Evolutionary conservation across 2,113 vertebrate species (phyloP).

Genomic region (Elephas maximus): DNA sequence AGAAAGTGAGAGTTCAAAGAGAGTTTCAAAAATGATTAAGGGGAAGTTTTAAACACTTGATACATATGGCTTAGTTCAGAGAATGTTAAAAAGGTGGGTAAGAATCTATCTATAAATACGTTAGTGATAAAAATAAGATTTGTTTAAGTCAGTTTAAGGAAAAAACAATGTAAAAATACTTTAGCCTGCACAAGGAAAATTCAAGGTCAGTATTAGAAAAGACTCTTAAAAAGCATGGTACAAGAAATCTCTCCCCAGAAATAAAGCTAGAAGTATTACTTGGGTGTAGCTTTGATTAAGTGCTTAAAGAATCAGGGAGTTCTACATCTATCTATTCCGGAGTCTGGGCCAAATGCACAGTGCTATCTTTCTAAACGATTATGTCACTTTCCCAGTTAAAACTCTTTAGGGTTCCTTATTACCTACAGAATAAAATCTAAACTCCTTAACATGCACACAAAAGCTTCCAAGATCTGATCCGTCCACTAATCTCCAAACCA

Average conservation of each 20-base stretch:
- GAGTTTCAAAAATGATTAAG: constrained; percentile 59
- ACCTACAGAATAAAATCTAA: background rate
- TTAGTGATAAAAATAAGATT: constrained; percentile 26
- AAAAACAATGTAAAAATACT: constrained; percentile 52
- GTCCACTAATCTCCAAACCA: background rate
- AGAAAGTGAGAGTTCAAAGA: constrained; percentile 59
- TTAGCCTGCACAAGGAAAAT: constrained; percentile 47
- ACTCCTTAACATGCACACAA: background rate
- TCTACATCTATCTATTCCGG: constrained; percentile 13
- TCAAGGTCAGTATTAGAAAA: constrained; percentile 48
- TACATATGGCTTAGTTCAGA: constrained; percentile 15
- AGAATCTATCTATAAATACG: background rate
- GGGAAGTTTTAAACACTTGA: constrained; percentile 35
- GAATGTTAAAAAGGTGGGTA: constrained; percentile 37
- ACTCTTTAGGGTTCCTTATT: background rate
- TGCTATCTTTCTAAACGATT: constrained; percentile 35
- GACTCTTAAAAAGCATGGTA: background rate
- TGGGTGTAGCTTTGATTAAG: constrained; percentile 33
- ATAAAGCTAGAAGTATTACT: background rate
- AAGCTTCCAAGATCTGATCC: background rate
- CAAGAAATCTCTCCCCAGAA: background rate
- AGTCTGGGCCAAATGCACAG: background rate
- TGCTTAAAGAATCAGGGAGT: constrained; percentile 18
- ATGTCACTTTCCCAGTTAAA: constrained; percentile 37
- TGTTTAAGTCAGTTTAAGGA: background rate